Conservation (phyloP, 30 jellyfish, hydroid and myxozoan genomes). For the Turritopsis rubra region DNA sequence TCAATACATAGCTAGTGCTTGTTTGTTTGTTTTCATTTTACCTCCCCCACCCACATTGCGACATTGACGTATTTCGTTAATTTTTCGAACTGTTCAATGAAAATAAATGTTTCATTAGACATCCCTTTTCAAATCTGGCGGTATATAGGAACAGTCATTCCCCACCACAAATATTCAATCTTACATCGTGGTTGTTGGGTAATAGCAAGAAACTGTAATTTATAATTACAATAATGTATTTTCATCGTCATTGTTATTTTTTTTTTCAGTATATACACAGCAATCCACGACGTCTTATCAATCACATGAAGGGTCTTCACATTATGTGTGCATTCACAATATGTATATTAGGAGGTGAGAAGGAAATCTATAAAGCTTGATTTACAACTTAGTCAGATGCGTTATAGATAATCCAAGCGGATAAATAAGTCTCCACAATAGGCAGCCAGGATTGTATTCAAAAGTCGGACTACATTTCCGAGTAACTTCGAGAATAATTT, state of each 20-base stretch:
- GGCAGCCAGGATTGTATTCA: neutral
- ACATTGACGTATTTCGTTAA: too few species aligned
- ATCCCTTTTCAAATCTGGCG: neutral
- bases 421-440: too few species aligned
- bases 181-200: neutral
- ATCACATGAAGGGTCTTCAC: slow-evolving; percentile 47
- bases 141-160: neutral
- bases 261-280: slow-evolving; percentile 41
- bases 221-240: neutral
- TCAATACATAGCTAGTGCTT: too few species aligned
- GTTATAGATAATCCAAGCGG: too few species aligned
- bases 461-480: too few species aligned
- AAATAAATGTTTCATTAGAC: neutral
- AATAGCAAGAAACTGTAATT: neutral
- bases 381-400: too few species aligned
- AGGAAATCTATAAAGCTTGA: neutral
- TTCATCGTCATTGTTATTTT: neutral
- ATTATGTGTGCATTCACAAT: slow-evolving; percentile 39
- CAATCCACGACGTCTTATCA: slow-evolving; percentile 53
- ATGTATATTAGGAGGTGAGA: slow-evolving; percentile 32
- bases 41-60: neutral
- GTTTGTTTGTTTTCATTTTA: too few species aligned
- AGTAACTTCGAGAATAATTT: too few species aligned
- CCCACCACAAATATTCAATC: neutral
- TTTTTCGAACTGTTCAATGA: neutral